Evolutionary conservation across 2,888 invertebrate genomes (phyloP).

Genomic region (Leuctra nigra): DNA sequence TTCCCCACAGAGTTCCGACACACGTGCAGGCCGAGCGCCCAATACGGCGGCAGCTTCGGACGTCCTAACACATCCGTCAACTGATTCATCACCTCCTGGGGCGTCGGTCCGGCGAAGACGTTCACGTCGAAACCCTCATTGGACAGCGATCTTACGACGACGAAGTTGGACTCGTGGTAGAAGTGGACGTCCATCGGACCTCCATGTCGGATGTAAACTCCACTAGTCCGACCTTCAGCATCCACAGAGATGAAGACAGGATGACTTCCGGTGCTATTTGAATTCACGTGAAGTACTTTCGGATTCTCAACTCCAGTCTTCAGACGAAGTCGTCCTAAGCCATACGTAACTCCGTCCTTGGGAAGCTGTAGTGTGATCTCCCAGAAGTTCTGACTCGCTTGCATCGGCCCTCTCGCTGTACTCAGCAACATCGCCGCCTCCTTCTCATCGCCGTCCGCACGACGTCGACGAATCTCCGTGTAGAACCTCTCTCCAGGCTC

Average conservation of each 20-base stretch:
- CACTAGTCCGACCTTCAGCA: conserved; percentile 48
- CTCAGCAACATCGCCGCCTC: conserved; percentile 43
- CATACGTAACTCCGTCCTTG: conserved; percentile 45
- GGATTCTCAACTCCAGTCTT: background rate
- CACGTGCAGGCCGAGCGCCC: conserved; percentile 43
- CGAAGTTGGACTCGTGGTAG: conserved; percentile 44
- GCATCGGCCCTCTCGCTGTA: conserved; percentile 50
- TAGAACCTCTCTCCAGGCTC: no score
- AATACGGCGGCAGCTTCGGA: conserved; percentile 37
- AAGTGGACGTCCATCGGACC: conserved; percentile 51
- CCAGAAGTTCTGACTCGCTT: conserved; percentile 53
- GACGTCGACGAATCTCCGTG: conserved; percentile 13
- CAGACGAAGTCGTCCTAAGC: conserved; percentile 48
- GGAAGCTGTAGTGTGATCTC: conserved; percentile 51
- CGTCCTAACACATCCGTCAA: conserved; percentile 31
- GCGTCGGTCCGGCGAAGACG: conserved; percentile 47
- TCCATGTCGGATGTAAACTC: conserved; percentile 46
- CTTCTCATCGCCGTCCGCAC: conserved; percentile 20
- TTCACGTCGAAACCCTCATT: conserved; percentile 43
- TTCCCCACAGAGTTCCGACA: conserved; percentile 37
- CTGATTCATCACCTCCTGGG: conserved; percentile 43
- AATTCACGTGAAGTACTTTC: conserved; percentile 44
- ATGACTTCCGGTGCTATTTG: conserved; percentile 32
- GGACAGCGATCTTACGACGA: conserved; percentile 50
- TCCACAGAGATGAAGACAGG: conserved; percentile 38